phyloP scores from a whole-genome alignment of 2,113 vertebrate species.

The Gobius niger region DNA sequence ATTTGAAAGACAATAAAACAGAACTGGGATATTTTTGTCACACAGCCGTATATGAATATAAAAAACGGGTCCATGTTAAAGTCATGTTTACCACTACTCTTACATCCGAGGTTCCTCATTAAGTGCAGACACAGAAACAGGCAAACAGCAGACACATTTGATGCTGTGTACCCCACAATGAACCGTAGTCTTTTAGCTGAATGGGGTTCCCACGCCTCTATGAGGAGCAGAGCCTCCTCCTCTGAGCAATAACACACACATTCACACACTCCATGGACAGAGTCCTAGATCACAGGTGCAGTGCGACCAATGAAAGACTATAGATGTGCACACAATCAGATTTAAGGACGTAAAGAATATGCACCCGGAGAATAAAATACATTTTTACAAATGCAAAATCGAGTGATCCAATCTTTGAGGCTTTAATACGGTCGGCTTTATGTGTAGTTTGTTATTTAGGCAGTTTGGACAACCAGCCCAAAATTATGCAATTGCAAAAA shows the following conservation, averaged over 20 bases:
- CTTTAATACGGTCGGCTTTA: background rate
- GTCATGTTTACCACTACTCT: no score
- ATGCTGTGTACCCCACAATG: slow-evolving; percentile 77
- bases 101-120: background rate
- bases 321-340: slow-evolving; percentile 5
- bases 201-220: slow-evolving; percentile 81
- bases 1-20: background rate
- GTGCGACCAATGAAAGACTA: slow-evolving; percentile 3
- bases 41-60: background rate
- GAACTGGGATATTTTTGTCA: background rate
- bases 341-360: background rate
- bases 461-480: background rate
- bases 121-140: slow-evolving; percentile 28
- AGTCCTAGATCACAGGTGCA: slow-evolving; percentile 55
- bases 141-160: slow-evolving; percentile 71
- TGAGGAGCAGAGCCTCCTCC: slow-evolving; percentile 72
- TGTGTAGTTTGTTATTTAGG: background rate
- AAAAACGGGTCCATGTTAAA: no score
- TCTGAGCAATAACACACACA: slow-evolving; percentile 59
- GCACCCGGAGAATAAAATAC: no score
- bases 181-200: slow-evolving; percentile 71
- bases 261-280: slow-evolving; percentile 45
- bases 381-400: no score
- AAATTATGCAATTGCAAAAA: background rate
- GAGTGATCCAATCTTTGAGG: background rate